Conservation (phyloP, 1,140 invertebrate species). For the Nylanderia fulva region DNA sequence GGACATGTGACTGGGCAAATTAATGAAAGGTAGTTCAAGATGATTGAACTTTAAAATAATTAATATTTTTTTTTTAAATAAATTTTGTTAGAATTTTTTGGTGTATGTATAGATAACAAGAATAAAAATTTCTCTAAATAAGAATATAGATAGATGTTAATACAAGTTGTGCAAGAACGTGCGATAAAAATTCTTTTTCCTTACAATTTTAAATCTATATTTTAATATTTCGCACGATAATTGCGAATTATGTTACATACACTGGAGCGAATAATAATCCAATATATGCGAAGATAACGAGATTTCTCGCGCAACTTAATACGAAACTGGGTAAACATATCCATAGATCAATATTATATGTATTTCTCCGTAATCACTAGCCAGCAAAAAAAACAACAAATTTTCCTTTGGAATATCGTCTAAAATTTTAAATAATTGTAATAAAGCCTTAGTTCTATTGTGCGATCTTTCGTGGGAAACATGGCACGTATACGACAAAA, state of each 20-base stretch:
- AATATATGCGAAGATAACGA: conserved; percentile 1
- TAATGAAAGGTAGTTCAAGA: conserved; percentile 8
- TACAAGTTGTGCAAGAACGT: too few species aligned
- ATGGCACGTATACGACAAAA: background rate
- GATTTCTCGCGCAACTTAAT: conserved; percentile 11
- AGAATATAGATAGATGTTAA: too few species aligned
- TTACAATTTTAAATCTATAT: background rate
- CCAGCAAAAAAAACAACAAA: background rate
- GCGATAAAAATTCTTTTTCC: background rate
- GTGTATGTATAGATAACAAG: too few species aligned
- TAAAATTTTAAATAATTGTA: conserved; percentile 14
- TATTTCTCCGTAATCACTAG: background rate
- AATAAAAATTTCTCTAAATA: too few species aligned
- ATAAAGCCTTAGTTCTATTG: conserved; percentile 1
- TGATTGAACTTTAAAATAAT: background rate
- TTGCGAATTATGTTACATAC: background rate
- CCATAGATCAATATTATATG: conserved; percentile 23
- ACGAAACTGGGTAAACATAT: conserved; percentile 30
- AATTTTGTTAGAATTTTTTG: background rate
- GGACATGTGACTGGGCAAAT: conserved; percentile 3
- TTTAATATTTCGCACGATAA: background rate
- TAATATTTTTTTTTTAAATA: background rate
- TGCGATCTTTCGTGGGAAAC: background rate
- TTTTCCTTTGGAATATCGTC: conserved; percentile 20
- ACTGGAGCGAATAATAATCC: background rate